Percentiles rank a stretch among this genome's conserved stretches.
Conservation (phyloP, 1,140 invertebrate genomes). For the Rhagoletis pomonella region DNA sequence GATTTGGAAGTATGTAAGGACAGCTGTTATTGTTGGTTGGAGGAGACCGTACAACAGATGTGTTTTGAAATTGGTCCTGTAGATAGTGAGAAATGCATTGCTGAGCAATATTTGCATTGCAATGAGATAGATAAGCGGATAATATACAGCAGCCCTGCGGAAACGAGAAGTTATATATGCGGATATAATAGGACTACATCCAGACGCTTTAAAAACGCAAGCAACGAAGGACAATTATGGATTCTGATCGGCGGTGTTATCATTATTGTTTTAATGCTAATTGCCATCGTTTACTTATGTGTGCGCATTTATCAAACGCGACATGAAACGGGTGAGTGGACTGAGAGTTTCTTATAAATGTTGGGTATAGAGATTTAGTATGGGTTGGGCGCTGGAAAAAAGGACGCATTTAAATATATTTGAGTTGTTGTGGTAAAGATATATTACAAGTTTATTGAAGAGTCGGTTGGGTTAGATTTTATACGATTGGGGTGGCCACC, state of each 20-base stretch:
- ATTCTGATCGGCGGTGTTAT: neutral
- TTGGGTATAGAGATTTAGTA: neutral
- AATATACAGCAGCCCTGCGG: neutral
- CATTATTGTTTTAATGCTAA: neutral
- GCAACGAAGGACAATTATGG: neutral
- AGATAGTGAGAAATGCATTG: neutral
- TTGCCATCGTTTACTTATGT: conserved; percentile 9
- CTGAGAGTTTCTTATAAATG: neutral
- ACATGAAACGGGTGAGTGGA: conserved; percentile 8
- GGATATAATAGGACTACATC: neutral
- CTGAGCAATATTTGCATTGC: neutral
- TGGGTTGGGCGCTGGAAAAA: neutral
- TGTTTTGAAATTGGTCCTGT: neutral
- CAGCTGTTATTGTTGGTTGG: neutral
- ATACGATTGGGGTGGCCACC: too few species aligned
- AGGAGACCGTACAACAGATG: too few species aligned
- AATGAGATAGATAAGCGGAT: neutral
- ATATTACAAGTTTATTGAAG: too few species aligned
- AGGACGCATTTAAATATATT: too few species aligned
- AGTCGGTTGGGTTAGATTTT: too few species aligned
- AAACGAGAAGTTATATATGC: neutral
- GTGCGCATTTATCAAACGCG: conserved; percentile 24
- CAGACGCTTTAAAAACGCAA: neutral
- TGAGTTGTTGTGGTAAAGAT: too few species aligned
- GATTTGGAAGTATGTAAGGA: neutral